Evolutionary conservation across 2,797 vertebrate genomes (phyloP).

Genomic region (Phataginus tetradactyla): DNA sequence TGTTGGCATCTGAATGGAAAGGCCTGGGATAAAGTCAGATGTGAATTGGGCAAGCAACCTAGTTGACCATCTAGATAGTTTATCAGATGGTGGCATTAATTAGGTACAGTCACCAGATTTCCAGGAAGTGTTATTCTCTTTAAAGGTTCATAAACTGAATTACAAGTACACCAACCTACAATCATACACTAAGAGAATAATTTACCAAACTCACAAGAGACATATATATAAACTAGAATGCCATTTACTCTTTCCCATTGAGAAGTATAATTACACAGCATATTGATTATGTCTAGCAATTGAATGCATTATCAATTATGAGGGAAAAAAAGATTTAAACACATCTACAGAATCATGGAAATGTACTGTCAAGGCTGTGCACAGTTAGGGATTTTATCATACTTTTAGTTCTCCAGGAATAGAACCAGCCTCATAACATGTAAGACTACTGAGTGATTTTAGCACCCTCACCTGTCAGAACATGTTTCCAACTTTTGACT

Average conservation of each 20-base stretch:
- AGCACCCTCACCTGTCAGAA: not conserved
- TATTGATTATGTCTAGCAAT: not conserved
- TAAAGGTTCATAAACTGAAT: conserved; percentile 46
- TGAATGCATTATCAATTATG: not conserved
- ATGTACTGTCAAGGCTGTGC: not conserved
- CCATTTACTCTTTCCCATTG: not conserved
- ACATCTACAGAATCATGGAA: not conserved
- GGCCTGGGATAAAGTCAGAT: not conserved
- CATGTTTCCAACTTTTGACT: not conserved
- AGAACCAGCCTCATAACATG: not conserved
- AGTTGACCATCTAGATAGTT: not conserved
- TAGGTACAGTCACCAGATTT: not conserved
- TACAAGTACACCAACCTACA: not conserved
- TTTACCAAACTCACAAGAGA: not conserved
- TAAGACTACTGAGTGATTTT: not conserved
- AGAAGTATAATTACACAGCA: not conserved
- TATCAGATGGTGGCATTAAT: not conserved
- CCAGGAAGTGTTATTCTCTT: not conserved
- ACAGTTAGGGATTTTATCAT: not conserved
- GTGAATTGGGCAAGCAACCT: not conserved
- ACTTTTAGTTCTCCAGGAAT: not conserved
- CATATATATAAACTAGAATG: not conserved
- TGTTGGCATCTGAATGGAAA: not conserved
- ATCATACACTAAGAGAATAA: not conserved
- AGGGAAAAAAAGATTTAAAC: not conserved